Conservation (phyloP, 2,888 invertebrate species). For the Dicranocentrus wangi region DNA sequence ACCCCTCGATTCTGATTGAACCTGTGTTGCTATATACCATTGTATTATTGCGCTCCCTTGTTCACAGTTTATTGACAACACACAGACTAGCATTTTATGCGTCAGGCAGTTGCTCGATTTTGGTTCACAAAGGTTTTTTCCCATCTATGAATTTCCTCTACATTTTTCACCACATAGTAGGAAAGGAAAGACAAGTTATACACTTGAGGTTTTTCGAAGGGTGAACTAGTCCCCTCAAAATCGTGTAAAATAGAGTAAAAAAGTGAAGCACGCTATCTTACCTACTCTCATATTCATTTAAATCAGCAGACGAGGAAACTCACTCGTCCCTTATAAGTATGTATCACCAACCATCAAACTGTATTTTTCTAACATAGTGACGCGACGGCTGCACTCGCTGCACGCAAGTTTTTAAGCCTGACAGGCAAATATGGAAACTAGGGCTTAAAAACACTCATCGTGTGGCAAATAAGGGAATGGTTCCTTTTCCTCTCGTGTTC, state of each 20-base stretch:
- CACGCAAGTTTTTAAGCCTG: constrained; percentile 13
- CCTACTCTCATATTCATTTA: constrained; percentile 35
- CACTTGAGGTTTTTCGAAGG: constrained; percentile 21
- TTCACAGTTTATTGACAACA: constrained; percentile 4
- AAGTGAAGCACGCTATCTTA: constrained; percentile 33
- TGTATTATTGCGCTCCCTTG: not conserved
- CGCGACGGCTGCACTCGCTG: not conserved
- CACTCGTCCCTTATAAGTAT: not conserved
- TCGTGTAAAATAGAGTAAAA: not conserved
- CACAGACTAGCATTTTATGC: constrained; percentile 6
- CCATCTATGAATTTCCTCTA: not conserved
- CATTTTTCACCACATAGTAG: not conserved
- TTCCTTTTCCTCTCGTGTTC: constrained; percentile 38
- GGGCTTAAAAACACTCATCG: constrained; percentile 41
- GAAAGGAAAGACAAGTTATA: constrained; percentile 2
- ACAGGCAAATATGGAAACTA: constrained; percentile 53
- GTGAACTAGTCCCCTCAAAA: constrained; percentile 8
- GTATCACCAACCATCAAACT: not conserved
- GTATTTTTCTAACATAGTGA: not conserved
- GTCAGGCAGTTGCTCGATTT: constrained; percentile 15
- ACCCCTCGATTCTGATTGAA: not conserved
- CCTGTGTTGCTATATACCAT: not conserved
- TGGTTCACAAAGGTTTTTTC: not conserved
- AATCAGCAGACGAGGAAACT: not conserved
- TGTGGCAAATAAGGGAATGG: constrained; percentile 50